Percentiles rank a stretch among this genome's conserved stretches.
These are phyloP conservation scores for Lasioglossum malachurum DNA, from an alignment of 2,888 invertebrate genomes.

Conservation along the genomic window DNA sequence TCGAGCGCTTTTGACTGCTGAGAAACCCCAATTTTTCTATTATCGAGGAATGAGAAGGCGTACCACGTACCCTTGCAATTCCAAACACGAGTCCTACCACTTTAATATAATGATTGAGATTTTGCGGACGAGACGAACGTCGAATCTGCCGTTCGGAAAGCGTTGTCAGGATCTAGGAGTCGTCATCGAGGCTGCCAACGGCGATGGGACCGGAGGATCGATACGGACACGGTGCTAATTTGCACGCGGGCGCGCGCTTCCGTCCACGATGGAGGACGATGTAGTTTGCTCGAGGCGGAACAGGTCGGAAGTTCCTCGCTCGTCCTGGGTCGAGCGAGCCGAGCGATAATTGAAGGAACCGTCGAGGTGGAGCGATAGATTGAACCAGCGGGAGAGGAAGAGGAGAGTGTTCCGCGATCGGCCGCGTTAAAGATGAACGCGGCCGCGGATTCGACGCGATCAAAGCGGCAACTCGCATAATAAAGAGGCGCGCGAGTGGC, in stretches of 20 bases:
- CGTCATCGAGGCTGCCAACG: background rate
- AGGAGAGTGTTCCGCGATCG: constrained; percentile 11
- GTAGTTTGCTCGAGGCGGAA: background rate
- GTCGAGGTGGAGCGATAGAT: background rate
- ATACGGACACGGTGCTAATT: constrained; percentile 15
- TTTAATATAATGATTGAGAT: background rate
- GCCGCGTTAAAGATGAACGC: background rate
- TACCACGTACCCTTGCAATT: too few species aligned
- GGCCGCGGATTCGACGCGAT: constrained; percentile 10
- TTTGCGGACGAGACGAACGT: background rate
- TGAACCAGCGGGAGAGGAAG: background rate
- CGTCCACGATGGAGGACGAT: background rate
- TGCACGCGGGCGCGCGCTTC: constrained; percentile 13
- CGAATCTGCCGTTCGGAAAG: background rate
- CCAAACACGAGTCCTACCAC: too few species aligned
- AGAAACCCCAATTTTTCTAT: too few species aligned
- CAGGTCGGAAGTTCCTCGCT: background rate
- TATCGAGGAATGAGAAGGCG: too few species aligned
- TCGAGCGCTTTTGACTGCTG: too few species aligned
- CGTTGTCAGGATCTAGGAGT: constrained; percentile 1
- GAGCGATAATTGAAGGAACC: constrained; percentile 5
- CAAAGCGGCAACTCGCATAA: constrained; percentile 29
- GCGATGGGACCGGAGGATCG: background rate
- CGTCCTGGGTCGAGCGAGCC: background rate
- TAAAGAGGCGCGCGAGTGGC: constrained; percentile 25